Base-by-base conservation (phyloP, 2,113 vertebrate genomes). In the Spheniscus mendiculus region DNA sequence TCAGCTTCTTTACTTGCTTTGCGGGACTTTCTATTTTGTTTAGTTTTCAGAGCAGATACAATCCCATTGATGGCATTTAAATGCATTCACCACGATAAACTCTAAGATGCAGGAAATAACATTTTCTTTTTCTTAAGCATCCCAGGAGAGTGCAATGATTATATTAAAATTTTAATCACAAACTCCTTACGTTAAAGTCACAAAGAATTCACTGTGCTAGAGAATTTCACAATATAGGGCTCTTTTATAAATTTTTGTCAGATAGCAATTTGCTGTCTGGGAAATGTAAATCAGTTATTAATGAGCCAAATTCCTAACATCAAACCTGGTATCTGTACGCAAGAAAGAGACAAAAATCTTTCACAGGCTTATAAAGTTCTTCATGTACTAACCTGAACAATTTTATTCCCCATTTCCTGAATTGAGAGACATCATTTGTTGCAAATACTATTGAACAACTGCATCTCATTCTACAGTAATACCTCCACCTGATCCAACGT, bases 211-310 rank as follows among this genome's bases (percentile, higher is more conserved):
- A 97, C 92, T 97, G 96, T 98, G 91, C 63, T 92, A 85, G 66
- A 95, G 95, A 97, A 93, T 97, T 97, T 96, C 87, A 94, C 95
- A 97, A 97, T 98, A 96, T 89, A 88, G 95, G 98, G 90, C 76
- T 95, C 96, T 96, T 97, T 97, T 97, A 98, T 93, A 96, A 96
- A 98, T 98, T 96, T 97, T 91, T 98, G 95, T 97, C 97, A 97
- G 96, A 98, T 98, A 98, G 94, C 94, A 98, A 97, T 98, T 98
- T 98, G 96, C 96, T 98, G 93, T 96, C 97, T 98, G 97, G 83
- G 94, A 98, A 98, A 98, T 98, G 98, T 97, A 98, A 98, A 98
- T 98, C 95, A 97, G 97, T 94, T 98, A 98, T 97, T 98, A 98
- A 98, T 95, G 93, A 98, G 93, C 92, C 89, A 97, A 97, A 98